Evolutionary conservation across 2,888 invertebrate species (phyloP).

Genomic region (Catocala fraxini): DNA sequence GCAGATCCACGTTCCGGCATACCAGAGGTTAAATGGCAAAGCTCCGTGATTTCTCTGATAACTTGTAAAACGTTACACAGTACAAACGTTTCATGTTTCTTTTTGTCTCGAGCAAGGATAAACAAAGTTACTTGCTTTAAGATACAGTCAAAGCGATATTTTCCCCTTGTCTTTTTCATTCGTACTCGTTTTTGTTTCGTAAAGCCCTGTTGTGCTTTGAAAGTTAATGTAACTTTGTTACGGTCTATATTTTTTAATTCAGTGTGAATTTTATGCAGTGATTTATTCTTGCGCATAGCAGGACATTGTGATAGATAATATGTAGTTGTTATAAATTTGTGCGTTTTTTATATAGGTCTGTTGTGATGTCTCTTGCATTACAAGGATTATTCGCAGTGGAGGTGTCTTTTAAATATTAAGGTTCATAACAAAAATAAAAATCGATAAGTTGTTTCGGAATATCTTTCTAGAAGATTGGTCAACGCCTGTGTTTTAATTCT

Average conservation of each 20-base stretch:
- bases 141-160: constrained; percentile 29
- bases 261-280: no score
- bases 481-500: no score
- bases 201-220: constrained; percentile 6
- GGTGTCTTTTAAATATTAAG: no score
- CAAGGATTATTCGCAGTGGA: no score
- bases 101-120: constrained; percentile 30
- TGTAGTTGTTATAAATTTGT: no score
- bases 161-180: constrained; percentile 25
- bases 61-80: constrained; percentile 55
- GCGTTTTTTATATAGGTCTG: no score
- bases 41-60: constrained; percentile 56
- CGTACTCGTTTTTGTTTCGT: constrained; percentile 7
- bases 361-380: no score
- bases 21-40: constrained; percentile 56
- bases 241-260: not conserved
- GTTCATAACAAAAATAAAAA: no score
- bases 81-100: constrained; percentile 41
- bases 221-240: constrained; percentile 1
- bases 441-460: not conserved
- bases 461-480: not conserved
- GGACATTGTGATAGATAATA: no score
- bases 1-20: no score
- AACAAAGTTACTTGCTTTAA: constrained; percentile 40
- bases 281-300: no score